A percentile compares a stretch with the other conserved stretches of the same genome.
Conservation (phyloP, 2,113 vertebrate species). For the Nothocercus julius region DNA sequence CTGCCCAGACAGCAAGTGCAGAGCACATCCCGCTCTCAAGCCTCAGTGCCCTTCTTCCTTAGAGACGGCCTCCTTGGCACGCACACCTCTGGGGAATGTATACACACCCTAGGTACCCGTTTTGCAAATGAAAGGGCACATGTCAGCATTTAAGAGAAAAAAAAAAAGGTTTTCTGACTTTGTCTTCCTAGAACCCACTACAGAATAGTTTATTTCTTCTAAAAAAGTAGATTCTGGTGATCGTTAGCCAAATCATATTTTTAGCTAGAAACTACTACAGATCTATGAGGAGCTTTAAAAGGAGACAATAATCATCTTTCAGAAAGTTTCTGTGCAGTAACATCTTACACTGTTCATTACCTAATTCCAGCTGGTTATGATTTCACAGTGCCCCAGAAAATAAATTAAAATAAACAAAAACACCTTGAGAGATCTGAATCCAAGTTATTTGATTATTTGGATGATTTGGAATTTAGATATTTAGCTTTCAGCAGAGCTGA, state of each 20-base stretch:
- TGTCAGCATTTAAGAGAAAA: accelerated
- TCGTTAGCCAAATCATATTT: not conserved
- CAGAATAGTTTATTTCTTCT: not conserved
- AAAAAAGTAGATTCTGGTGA: not conserved
- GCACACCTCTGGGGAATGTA: not conserved
- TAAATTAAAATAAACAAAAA: not conserved
- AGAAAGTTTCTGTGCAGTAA: not conserved
- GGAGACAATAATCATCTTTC: not conserved
- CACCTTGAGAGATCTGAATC: not conserved
- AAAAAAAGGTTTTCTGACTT: not conserved
- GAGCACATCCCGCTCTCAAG: not conserved
- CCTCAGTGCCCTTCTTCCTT: not conserved
- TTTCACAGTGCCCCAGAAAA: not conserved
- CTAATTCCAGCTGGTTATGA: not conserved
- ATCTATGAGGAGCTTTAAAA: not conserved
- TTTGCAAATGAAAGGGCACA: not conserved
- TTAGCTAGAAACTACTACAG: not conserved
- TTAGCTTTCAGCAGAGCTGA: not conserved
- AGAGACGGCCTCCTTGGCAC: not conserved
- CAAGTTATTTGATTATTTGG: not conserved
- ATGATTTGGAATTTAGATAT: not conserved
- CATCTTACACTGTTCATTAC: not conserved
- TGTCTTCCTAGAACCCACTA: not conserved
- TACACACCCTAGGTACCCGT: not conserved
- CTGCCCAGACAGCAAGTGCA: not conserved